phyloP scores from a whole-genome alignment of 2,888 invertebrate species.

The Parelbella ahira region DNA sequence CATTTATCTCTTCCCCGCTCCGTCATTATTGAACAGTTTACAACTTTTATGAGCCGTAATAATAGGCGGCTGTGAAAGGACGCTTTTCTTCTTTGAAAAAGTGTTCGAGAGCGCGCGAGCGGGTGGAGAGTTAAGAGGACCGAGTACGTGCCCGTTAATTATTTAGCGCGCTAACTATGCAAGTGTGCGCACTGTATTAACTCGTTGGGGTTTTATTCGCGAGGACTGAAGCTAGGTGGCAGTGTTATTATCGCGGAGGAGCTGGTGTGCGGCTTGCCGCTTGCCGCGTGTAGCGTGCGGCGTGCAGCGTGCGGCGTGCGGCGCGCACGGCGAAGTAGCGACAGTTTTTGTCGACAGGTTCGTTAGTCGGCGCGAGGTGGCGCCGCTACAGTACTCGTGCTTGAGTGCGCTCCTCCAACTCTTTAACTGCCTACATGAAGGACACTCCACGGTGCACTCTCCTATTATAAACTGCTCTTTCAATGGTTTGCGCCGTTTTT shows the following conservation, averaged over 20 bases:
- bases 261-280: too few species aligned
- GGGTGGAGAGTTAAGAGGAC: slow-evolving; percentile 24
- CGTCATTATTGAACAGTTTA: slow-evolving; percentile 2
- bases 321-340: slow-evolving; percentile 25
- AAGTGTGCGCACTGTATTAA: slow-evolving; percentile 40
- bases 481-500: slow-evolving; percentile 76
- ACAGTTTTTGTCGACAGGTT: slow-evolving; percentile 70
- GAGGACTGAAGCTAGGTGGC: slow-evolving; percentile 45
- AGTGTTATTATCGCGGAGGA: slow-evolving; percentile 35
- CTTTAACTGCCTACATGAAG: slow-evolving; percentile 81
- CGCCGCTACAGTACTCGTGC: slow-evolving; percentile 72
- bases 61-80: slow-evolving; percentile 17
- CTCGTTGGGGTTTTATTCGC: slow-evolving; percentile 43
- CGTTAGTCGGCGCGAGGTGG: slow-evolving; percentile 73
- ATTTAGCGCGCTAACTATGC: slow-evolving; percentile 32
- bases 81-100: slow-evolving; percentile 25
- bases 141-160: slow-evolving; percentile 29
- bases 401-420: slow-evolving; percentile 75
- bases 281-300: too few species aligned
- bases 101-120: slow-evolving; percentile 20
- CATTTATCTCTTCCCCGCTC: slow-evolving; percentile 30
- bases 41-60: slow-evolving; percentile 6
- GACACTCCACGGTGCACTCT: slow-evolving; percentile 72
- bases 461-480: slow-evolving; percentile 79
- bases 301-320: neutral